These are phyloP conservation scores for Psettodes erumei DNA, from an alignment of 2,113 vertebrate genomes.

Conservation along the genomic window DNA sequence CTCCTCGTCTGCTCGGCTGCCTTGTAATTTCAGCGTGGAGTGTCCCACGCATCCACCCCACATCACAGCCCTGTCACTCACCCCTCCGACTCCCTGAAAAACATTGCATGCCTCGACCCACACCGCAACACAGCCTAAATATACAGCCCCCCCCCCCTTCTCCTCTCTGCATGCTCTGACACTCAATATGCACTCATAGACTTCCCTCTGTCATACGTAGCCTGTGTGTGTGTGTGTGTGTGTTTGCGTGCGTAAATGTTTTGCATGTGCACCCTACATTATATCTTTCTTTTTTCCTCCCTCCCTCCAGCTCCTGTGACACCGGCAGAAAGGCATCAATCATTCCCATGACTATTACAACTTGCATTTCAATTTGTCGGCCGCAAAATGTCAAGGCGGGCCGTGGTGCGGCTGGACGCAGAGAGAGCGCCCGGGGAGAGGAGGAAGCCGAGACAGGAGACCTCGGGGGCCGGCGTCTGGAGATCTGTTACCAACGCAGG, in stretches of 20 bases:
- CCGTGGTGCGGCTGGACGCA: constrained; percentile 47
- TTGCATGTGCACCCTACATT: constrained; percentile 42
- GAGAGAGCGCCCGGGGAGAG: constrained; percentile 31
- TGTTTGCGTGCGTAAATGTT: constrained; percentile 55
- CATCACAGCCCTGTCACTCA: constrained; percentile 76
- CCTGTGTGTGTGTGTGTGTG: constrained; percentile 31
- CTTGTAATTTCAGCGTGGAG: constrained; percentile 75
- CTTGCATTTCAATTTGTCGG: constrained; percentile 61
- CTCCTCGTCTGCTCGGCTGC: constrained; percentile 56
- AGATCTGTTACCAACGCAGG: constrained; percentile 65
- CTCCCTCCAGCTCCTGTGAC: constrained; percentile 41
- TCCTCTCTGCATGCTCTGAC: constrained; percentile 57
- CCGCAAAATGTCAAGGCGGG: constrained; percentile 66
- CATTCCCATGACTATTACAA: constrained; percentile 66
- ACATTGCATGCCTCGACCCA: constrained; percentile 72
- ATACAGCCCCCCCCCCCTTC: constrained; percentile 55
- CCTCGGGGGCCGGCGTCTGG: constrained; percentile 62
- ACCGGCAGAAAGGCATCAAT: constrained; percentile 72
- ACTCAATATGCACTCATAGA: constrained; percentile 56
- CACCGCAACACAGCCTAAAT: constrained; percentile 74
- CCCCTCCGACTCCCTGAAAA: constrained; percentile 72
- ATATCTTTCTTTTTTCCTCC: background rate
- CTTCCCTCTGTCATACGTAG: constrained; percentile 48
- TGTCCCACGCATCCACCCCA: constrained; percentile 66
- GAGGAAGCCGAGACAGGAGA: constrained; percentile 66